Percentiles rank a stretch among this genome's conserved stretches.
Conservation (phyloP, 1,140 invertebrate species). For the Eurytemora carolleeae region DNA sequence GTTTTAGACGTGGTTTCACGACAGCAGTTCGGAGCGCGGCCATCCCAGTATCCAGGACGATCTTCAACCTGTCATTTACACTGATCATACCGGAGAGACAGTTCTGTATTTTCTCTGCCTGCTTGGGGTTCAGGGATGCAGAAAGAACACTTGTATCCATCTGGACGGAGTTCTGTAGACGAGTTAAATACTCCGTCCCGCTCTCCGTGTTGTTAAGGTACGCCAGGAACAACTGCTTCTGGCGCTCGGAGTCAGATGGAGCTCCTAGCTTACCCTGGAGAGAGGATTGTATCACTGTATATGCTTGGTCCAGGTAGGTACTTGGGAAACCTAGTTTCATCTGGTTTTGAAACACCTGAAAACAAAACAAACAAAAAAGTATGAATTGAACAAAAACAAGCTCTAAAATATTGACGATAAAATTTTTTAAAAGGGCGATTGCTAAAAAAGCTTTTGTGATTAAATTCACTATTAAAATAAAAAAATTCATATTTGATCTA, state of each 20-base stretch:
- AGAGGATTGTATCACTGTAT: slow-evolving; percentile 51
- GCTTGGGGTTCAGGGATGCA: slow-evolving; percentile 34
- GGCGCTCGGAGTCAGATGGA: slow-evolving; percentile 60
- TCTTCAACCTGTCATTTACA: slow-evolving; percentile 48
- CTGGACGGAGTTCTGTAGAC: slow-evolving; percentile 36
- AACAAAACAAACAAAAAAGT: slow-evolving; percentile 50
- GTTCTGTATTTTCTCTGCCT: slow-evolving; percentile 48
- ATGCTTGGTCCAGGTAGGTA: slow-evolving; percentile 24
- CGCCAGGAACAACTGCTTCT: slow-evolving; percentile 46
- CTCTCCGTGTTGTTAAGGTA: slow-evolving; percentile 82
- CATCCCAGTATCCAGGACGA: slow-evolving; percentile 61
- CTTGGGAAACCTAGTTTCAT: slow-evolving; percentile 45
- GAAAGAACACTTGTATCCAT: slow-evolving; percentile 29
- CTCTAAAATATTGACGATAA: too few relatives aligned
- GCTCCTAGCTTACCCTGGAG: slow-evolving; percentile 44
- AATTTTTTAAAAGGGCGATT: too few relatives aligned
- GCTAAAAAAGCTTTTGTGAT: too few relatives aligned
- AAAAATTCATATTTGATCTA: too few relatives aligned
- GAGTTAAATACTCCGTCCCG: slow-evolving; percentile 70
- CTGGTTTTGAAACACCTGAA: slow-evolving; percentile 55
- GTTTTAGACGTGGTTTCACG: slow-evolving; percentile 64
- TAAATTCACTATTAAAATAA: too few relatives aligned
- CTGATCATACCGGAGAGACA: slow-evolving; percentile 50
- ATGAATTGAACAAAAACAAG: too few relatives aligned
- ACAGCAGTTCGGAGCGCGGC: slow-evolving; percentile 57